Percentiles rank a stretch among this genome's conserved stretches.
Evolutionary conservation across 2,888 invertebrate genomes (phyloP).

Genomic region (Leptinotarsa juncta): DNA sequence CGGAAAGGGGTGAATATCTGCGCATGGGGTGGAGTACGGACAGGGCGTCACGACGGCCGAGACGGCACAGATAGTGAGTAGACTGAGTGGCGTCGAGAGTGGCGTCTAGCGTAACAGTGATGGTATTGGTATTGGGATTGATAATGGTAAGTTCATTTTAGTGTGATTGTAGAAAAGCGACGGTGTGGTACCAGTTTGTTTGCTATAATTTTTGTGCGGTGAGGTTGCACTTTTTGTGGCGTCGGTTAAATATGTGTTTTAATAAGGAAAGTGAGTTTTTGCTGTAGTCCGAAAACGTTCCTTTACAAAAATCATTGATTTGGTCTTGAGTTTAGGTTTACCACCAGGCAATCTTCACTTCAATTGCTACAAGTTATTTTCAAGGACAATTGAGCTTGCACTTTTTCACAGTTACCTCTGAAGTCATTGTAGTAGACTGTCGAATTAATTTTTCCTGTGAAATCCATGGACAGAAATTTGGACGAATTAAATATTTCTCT

Average conservation of each 20-base stretch:
- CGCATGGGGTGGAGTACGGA: constrained; percentile 68
- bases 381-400: too few species aligned
- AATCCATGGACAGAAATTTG: too few species aligned
- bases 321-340: too few species aligned
- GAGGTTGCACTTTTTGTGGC: not conserved
- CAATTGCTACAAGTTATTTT: too few species aligned
- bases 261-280: constrained; percentile 6
- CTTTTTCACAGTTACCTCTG: too few species aligned
- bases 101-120: constrained; percentile 49
- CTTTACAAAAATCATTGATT: too few species aligned
- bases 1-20: constrained; percentile 65
- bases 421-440: too few species aligned
- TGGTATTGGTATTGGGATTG: constrained; percentile 32
- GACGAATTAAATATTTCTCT: too few species aligned
- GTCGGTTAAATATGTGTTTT: constrained; percentile 3
- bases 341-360: too few species aligned
- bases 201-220: constrained; percentile 29
- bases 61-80: constrained; percentile 68
- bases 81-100: constrained; percentile 67
- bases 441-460: too few species aligned
- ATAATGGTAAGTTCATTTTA: constrained; percentile 56
- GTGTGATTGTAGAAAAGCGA: constrained; percentile 28
- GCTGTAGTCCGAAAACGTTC: not conserved
- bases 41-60: constrained; percentile 74
- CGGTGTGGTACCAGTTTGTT: constrained; percentile 24